These are phyloP conservation scores for Pimpla rufipes DNA, from an alignment of 2,888 invertebrate genomes.

Conservation along the genomic window DNA sequence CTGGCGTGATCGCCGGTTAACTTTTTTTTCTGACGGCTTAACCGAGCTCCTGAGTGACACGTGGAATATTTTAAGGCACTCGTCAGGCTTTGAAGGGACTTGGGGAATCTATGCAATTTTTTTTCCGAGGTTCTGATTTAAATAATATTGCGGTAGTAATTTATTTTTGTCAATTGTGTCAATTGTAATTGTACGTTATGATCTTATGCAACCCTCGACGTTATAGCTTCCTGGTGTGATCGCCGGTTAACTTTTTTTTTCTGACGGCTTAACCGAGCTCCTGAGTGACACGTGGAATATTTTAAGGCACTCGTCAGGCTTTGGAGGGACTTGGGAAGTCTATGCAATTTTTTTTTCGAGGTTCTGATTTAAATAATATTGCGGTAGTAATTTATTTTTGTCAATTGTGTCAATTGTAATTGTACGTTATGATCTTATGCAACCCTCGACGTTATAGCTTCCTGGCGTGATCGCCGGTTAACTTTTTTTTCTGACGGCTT, in stretches of 20 bases:
- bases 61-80: neutral
- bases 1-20: neutral
- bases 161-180: no score
- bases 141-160: no score
- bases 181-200: no score
- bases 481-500: neutral
- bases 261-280: neutral
- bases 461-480: neutral
- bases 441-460: constrained; percentile 38
- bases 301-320: neutral
- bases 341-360: neutral
- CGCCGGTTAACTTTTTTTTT: neutral
- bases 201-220: constrained; percentile 22
- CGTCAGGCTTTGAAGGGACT: neutral
- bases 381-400: no score
- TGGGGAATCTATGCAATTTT: no score
- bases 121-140: neutral
- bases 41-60: neutral
- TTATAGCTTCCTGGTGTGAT: constrained; percentile 22
- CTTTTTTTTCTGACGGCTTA: neutral
- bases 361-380: neutral
- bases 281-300: neutral
- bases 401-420: no score
- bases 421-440: constrained; percentile 39
- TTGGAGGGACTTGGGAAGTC: no score